phyloP scores from a whole-genome alignment of 37 sponge, comb jelly and placozoan species.

The Crambe crambe region DNA sequence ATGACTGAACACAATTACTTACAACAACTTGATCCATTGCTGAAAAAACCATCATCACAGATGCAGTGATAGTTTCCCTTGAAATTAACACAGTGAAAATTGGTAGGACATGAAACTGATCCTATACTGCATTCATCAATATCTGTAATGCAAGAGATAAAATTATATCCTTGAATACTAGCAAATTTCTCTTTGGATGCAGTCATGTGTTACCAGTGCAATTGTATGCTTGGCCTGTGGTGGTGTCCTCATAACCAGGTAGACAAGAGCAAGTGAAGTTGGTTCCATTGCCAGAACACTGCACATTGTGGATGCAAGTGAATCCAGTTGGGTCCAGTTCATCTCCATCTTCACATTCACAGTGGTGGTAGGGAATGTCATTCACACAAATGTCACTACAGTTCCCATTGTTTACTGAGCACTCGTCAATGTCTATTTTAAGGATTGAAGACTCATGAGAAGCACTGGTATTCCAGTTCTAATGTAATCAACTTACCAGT shows the following conservation, averaged over 20 bases:
- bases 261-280: not conserved
- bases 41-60: not conserved
- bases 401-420: conserved; percentile 13
- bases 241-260: conserved; percentile 1
- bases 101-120: not conserved
- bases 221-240: not conserved
- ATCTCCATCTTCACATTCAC: conserved; percentile 25
- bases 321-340: conserved; percentile 4
- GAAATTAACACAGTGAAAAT: not conserved
- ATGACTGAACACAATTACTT: not conserved
- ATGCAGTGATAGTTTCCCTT: not conserved
- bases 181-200: too few relatives aligned
- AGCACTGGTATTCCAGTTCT: too few relatives aligned
- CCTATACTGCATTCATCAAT: not conserved
- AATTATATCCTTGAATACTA: not conserved
- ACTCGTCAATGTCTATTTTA: conserved; percentile 2
- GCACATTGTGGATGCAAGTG: conserved; percentile 9
- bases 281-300: not conserved
- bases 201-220: not conserved
- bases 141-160: not conserved
- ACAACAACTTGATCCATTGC: not conserved
- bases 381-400: conserved; percentile 28
- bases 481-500: conserved; percentile 11
- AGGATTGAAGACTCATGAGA: too few relatives aligned
- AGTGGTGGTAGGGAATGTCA: conserved; percentile 22